Evolutionary conservation across 1,140 invertebrate species (phyloP).

Genomic region (Zaprionus kolodkinae): DNA sequence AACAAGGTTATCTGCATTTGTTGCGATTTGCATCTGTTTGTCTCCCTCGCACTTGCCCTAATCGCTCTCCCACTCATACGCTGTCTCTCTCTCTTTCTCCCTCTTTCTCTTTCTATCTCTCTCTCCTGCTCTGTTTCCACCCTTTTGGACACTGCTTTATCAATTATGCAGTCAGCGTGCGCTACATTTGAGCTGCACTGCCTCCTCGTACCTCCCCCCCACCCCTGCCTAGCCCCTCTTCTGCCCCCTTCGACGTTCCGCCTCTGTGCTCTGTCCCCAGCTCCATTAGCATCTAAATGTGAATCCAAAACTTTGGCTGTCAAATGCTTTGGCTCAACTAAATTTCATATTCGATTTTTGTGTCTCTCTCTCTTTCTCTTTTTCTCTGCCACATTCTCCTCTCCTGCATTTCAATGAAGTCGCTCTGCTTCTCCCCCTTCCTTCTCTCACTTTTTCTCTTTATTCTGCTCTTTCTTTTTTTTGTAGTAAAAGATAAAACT

Average conservation of each 20-base stretch:
- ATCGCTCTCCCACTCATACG: background rate
- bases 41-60: constrained; percentile 18
- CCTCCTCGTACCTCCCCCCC: too few relatives aligned
- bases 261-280: constrained; percentile 20
- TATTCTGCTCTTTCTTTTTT: constrained; percentile 20
- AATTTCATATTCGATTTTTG: constrained; percentile 76
- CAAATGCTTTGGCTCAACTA: constrained; percentile 76
- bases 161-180: constrained; percentile 77
- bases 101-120: background rate
- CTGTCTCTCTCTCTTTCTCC: background rate
- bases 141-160: constrained; percentile 45
- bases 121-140: background rate
- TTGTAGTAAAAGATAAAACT: constrained; percentile 39
- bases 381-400: constrained; percentile 22
- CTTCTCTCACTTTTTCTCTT: background rate
- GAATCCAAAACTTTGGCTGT: constrained; percentile 71
- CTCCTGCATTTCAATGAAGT: constrained; percentile 75
- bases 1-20: constrained; percentile 79
- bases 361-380: constrained; percentile 8
- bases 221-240: background rate
- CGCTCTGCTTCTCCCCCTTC: constrained; percentile 30
- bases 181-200: constrained; percentile 46
- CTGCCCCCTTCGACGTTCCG: too few relatives aligned
- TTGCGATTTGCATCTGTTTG: constrained; percentile 64
- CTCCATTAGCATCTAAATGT: constrained; percentile 76